Evolutionary conservation across 1,140 invertebrate species (phyloP).

Genomic region (Leptopilina boulardi): DNA sequence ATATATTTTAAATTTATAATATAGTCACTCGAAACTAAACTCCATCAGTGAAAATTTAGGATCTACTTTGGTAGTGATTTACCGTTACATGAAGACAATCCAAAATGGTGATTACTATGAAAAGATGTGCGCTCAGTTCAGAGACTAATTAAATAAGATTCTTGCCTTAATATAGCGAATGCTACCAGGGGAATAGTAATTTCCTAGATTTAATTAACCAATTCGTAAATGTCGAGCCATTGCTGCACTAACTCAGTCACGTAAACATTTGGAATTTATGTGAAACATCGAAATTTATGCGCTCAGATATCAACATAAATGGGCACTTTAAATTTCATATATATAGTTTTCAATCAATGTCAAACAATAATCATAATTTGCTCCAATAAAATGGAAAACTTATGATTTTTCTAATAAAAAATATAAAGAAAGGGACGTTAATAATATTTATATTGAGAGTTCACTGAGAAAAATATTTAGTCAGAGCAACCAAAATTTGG

Average conservation of each 20-base stretch:
- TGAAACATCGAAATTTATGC: background rate
- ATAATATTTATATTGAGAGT: too few species aligned
- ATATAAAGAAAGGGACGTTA: too few species aligned
- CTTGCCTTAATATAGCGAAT: conserved; percentile 58
- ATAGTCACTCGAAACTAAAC: background rate
- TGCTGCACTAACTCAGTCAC: conserved; percentile 66
- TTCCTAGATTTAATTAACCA: conserved; percentile 73
- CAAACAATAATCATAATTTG: too few species aligned
- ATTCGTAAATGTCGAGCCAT: conserved; percentile 67
- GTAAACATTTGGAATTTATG: conserved; percentile 61
- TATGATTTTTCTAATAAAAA: too few species aligned
- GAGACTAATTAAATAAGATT: conserved; percentile 63
- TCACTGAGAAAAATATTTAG: too few species aligned
- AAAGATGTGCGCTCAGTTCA: conserved; percentile 48
- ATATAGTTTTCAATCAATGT: too few species aligned
- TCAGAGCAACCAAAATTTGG: too few species aligned
- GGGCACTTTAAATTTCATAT: too few species aligned
- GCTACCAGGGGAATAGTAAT: conserved; percentile 68
- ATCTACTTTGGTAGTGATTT: conserved; percentile 36
- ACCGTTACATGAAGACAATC: conserved; percentile 18
- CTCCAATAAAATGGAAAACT: too few species aligned
- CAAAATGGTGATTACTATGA: conserved; percentile 47
- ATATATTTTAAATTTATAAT: conserved; percentile 36
- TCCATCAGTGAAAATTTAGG: conserved; percentile 14
- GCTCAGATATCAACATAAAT: background rate